Conservation (phyloP, 30 jellyfish, hydroid and myxozoan genomes). For the Cassiopea andromeda region DNA sequence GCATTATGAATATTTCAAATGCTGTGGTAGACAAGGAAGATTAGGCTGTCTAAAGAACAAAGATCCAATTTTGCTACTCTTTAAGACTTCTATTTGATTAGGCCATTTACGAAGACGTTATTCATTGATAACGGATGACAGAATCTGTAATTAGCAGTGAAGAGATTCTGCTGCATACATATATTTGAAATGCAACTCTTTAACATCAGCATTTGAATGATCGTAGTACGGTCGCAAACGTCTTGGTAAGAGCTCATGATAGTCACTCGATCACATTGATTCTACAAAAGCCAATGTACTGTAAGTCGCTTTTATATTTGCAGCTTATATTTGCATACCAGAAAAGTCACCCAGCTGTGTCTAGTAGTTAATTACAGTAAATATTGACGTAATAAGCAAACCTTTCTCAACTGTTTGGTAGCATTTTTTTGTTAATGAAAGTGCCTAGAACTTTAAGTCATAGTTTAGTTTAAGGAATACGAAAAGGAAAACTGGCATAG, state of each 20-base stretch:
- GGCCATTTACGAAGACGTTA: not conserved
- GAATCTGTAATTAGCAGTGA: not conserved
- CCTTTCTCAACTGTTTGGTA: no score
- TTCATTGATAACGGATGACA: not conserved
- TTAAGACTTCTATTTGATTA: conserved; percentile 4
- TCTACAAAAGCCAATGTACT: no score
- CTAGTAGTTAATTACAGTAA: no score
- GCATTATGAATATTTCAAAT: conserved; percentile 41
- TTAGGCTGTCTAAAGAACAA: conserved; percentile 31
- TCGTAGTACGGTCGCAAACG: not conserved
- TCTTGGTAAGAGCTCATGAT: not conserved
- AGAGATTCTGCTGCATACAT: not conserved
- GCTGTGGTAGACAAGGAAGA: conserved; percentile 44
- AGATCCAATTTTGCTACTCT: conserved; percentile 47
- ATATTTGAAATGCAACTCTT: not conserved
- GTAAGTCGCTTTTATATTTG: no score
- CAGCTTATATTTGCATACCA: no score
- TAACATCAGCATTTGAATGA: not conserved
- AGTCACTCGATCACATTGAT: no score
- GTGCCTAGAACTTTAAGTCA: no score
- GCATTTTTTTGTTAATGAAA: no score
- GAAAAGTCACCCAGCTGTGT: no score
- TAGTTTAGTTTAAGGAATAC: no score
- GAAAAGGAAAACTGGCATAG: no score
- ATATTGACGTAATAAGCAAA: no score